Base-by-base conservation (phyloP, 2,888 invertebrate species). In the Himalopsyche anomala region DNA sequence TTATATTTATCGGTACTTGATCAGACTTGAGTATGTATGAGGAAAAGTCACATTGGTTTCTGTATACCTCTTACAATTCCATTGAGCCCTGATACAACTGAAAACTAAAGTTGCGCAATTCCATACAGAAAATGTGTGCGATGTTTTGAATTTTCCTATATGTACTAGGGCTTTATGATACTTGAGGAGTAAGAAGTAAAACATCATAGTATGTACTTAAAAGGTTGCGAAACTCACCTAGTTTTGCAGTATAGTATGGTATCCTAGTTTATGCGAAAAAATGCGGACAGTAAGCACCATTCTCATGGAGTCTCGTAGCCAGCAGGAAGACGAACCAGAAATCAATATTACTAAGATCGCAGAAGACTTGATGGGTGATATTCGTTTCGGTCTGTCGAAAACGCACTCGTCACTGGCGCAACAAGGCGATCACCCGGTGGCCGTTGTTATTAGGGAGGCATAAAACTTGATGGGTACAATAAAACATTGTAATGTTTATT, bases 111-210 rank as follows among this genome's bases (percentile, higher is more conserved):
- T 74, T 74, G 74, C 74, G 74, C 74, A 74, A 74, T 74, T 74
- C 74, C 74, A 74, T 74, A 74, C 74, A 74, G 74, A 74, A 74
- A 74, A 74, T 74, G 74, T 74, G 74, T 74, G 74, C 74, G 74
- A 74, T 74, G 74, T 74, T 74, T 74, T 38, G 74, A 74, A 74
- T 74, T 74, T 74, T 74, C 74, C 74, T 74, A 74, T 74, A 74
- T 74, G 74, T 74, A 74, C 38, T 74, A 74, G 74, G 74, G 74
- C 28, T 74, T 28, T 12, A 74, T 74, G 36, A 74, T 74, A 74
- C 19, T 36, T 36, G 36, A 74, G 74, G 36, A 74, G 74, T 36
- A 74, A 69, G 11, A 38, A 19, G 1, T 36, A 74, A 69, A 69
- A 69, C 15, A 36, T 36, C 8, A 9, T 38, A 9, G 28, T 74